phyloP scores from a whole-genome alignment of 2,888 invertebrate genomes.

The Perizoma flavofasciatum region DNA sequence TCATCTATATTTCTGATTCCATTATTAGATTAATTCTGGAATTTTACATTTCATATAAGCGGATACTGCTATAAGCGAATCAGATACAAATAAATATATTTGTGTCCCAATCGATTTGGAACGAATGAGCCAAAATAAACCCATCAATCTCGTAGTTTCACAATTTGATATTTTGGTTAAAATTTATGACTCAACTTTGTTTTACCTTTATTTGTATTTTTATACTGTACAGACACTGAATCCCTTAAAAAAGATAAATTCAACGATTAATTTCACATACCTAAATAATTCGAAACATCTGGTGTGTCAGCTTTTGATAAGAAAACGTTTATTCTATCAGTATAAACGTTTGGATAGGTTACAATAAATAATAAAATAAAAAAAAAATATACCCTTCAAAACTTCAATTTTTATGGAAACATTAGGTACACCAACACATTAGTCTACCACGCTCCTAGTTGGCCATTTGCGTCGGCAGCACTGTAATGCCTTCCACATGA shows the following conservation, averaged over 20 bases:
- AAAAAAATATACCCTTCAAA: too few species aligned
- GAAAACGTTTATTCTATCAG: too few species aligned
- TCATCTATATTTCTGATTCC: conserved; percentile 31
- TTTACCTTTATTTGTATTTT: conserved; percentile 22
- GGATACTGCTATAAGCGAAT: conserved; percentile 32
- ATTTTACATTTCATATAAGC: not conserved
- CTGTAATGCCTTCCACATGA: conserved; percentile 41
- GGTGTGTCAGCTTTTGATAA: too few species aligned
- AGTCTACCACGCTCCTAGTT: conserved; percentile 6
- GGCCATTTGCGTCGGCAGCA: conserved; percentile 22
- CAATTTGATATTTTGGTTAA: conserved; percentile 40
- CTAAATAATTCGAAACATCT: too few species aligned
- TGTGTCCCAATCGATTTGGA: conserved; percentile 47
- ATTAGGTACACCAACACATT: conserved; percentile 7
- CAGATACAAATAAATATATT: conserved; percentile 55
- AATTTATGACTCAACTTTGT: conserved; percentile 39
- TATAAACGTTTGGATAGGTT: too few species aligned
- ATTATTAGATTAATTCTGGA: too few species aligned
- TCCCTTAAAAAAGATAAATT: not conserved
- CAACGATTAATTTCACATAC: too few species aligned
- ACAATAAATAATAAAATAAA: too few species aligned
- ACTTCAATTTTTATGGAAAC: not conserved
- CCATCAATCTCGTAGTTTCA: conserved; percentile 52
- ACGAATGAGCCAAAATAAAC: conserved; percentile 58
- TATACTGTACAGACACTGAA: conserved; percentile 4